Base-by-base conservation (phyloP, 2,113 vertebrate species). In the Nyctereutes procyonoides region DNA sequence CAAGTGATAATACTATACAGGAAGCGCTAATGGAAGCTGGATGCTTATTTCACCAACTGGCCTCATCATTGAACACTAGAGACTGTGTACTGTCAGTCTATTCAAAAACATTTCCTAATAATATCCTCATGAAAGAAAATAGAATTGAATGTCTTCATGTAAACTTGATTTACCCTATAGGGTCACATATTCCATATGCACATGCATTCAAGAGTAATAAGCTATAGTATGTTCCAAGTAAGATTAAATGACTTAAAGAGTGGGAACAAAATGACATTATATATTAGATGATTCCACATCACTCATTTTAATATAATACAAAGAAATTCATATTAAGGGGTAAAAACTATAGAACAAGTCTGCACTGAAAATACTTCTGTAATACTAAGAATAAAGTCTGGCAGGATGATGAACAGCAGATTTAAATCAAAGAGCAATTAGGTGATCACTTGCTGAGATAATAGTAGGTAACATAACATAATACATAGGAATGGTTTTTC, bases 161-260 rank as follows among this genome's bases (percentile, higher is more conserved):
- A 32, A 93, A 32, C 53, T 26, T 87, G 28, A 85, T 63, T 80
- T 93, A 17, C 22, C 43, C 43, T 43, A 7, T 88, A 35, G 11
- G 62, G 0, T 3, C 53, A 94, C 16, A 16, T 62, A 84, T 73
- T 98, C 92, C 2, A 1, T 95, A 90, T 76, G 95, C 60, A 90
- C 67, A 89, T 74, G 67, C 43, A 92, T 93, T 84, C 79, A 65
- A 90, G 88, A 97, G 6, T 81, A 93, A 95, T 95, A 95, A 79
- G 81, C 90, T 98, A 38, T 95, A 95, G 90, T 83, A 88, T 96
- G 90, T 95, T 80, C 96, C 96, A 74, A 96, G 91, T 97, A 97
- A 98, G 85, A 94, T 94, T 96, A 98, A 98, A 96, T 97, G 97
- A 97, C 76, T 88, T 96, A 88, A 97, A 95, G 94, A 96, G 95